phyloP scores from a whole-genome alignment of 1,140 invertebrate species.

The Lordiphosa mommai region DNA sequence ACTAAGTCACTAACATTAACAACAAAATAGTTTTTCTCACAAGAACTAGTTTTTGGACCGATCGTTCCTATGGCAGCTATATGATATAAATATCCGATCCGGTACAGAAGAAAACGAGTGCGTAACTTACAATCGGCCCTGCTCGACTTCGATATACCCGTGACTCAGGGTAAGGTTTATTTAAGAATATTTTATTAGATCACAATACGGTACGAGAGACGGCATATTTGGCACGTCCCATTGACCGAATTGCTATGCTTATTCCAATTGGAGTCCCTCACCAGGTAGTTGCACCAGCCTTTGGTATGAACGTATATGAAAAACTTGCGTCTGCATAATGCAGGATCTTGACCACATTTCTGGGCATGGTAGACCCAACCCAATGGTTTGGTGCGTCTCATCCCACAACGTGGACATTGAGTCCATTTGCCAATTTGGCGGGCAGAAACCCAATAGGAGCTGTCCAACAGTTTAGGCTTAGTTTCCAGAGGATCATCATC shows the following conservation, averaged over 20 bases:
- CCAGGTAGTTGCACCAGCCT: slow-evolving; percentile 23
- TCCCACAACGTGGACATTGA: slow-evolving; percentile 18
- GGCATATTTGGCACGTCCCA: slow-evolving; percentile 11
- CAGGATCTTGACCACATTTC: slow-evolving; percentile 25
- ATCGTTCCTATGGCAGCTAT: too few species aligned
- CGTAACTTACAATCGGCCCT: too few species aligned
- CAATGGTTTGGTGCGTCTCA: background rate
- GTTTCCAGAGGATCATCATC: background rate
- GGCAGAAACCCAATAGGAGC: slow-evolving; percentile 13
- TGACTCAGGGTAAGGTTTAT: too few species aligned
- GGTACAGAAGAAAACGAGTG: too few species aligned
- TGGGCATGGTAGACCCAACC: slow-evolving; percentile 29
- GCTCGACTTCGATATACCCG: too few species aligned
- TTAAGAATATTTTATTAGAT: too few species aligned
- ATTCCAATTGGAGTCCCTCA: slow-evolving; percentile 13
- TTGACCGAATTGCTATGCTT: slow-evolving; percentile 7
- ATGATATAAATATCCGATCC: too few species aligned
- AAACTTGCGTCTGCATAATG: background rate
- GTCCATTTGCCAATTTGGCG: slow-evolving; percentile 9
- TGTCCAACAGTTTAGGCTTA: background rate
- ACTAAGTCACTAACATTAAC: too few species aligned
- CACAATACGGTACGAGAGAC: slow-evolving; percentile 14
- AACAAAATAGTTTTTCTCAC: too few species aligned
- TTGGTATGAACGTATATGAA: slow-evolving; percentile 26
- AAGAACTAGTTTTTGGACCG: too few species aligned